Conservation (phyloP, 2,113 vertebrate species). For the Lepus americanus region DNA sequence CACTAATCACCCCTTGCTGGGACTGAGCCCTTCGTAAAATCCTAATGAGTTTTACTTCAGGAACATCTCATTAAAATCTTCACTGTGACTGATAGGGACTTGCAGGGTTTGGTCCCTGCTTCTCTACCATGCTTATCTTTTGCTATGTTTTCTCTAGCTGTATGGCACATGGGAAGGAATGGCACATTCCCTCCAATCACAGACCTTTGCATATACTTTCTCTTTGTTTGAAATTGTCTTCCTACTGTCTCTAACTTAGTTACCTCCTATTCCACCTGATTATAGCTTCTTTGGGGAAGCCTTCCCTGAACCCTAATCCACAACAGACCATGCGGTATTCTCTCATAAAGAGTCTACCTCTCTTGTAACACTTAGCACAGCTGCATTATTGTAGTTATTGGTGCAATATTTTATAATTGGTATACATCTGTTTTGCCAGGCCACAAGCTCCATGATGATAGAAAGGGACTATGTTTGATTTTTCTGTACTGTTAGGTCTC, state of each 20-base stretch:
- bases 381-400: background rate
- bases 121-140: background rate
- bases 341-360: background rate
- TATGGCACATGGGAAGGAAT: background rate
- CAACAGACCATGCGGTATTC: background rate
- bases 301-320: background rate
- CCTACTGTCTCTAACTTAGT: background rate
- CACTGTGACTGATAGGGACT: background rate
- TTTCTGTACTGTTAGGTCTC: background rate
- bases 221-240: background rate
- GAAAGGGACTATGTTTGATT: background rate
- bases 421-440: background rate
- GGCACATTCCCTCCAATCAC: background rate
- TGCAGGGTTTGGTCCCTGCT: background rate
- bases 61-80: background rate
- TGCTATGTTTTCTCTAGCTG: background rate
- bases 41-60: slow-evolving; percentile 16
- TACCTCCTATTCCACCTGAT: background rate
- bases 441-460: background rate
- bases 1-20: background rate
- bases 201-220: background rate
- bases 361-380: background rate
- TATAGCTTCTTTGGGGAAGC: background rate
- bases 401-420: background rate
- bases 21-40: background rate